Evolutionary conservation across 1,140 invertebrate species (phyloP), one percentile per base, ranked within the genome.

Genomic region (Cyrtorhinus lividipennis): DNA sequence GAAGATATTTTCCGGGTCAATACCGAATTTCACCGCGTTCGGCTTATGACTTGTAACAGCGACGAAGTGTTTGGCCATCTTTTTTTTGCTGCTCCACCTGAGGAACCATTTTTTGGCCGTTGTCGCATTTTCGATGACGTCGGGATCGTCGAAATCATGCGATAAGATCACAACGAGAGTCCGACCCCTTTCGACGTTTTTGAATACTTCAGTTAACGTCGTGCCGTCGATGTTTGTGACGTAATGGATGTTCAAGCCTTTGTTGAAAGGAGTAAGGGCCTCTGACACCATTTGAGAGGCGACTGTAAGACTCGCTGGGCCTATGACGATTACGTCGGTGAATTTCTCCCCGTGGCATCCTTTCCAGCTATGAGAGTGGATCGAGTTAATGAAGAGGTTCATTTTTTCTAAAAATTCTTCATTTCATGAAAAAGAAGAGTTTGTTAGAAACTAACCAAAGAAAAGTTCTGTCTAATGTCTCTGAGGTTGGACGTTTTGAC

Each of bases 141-240:
- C 97, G 74, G 98, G 95, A 1, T 96, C 99, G 12, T 95, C 98
- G 73, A 98, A 99, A 0, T 95, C 98, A 78, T 99, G 99, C 1
- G 95, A 98, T 12, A 96, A 96, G 73, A 99, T 92, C 69, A 99
- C 95, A 75, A 99, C 99, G 1, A 99, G 76, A 2, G 90, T 88
- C 0, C 94, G 96, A 74, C 98, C 94, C 2, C 94, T 87, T 74
- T 90, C 83, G 3, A 99, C 73, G 70, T 87, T 87, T 71, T 93
- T 95, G 56, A 99, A 76, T 13, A 89, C 90, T 77, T 97, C 92
- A 2, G 90, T 91, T 68, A 99, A 77, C 74, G 99, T 96, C 18
- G 95, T 98, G 25, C 97, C 97, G 80, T 99, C 97, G 71, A 99
- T 94, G 72, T 99, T 99, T 1, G 95, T 98, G 0, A 99, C 92